A percentile compares a stretch with the other conserved stretches of the same genome.
These are phyloP conservation scores for Eurypyga helias DNA, from an alignment of 2,113 vertebrate species.

Conservation along the genomic window DNA sequence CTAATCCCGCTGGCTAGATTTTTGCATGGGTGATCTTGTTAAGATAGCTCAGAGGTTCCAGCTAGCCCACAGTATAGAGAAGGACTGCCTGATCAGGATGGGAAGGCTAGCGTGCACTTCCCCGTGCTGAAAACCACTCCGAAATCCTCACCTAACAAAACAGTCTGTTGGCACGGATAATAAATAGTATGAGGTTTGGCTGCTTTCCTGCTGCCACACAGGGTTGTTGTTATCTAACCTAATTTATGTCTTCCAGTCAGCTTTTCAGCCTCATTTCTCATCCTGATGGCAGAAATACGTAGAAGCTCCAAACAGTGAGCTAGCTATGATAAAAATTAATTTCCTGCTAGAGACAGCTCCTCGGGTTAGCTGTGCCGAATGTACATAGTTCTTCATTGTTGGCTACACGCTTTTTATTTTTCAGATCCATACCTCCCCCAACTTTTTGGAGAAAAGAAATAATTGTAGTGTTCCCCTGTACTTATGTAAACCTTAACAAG, in stretches of 20 bases:
- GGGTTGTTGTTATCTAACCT: neutral
- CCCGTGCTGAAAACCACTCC: neutral
- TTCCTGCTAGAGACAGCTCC: neutral
- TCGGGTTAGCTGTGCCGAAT: neutral
- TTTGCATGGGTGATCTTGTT: neutral
- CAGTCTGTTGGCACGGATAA: neutral
- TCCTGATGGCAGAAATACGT: neutral
- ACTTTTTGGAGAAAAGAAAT: neutral
- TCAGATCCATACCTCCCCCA: neutral
- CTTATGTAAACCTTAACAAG: neutral
- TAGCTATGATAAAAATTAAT: neutral
- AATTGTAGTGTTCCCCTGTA: neutral
- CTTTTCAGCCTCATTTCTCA: neutral
- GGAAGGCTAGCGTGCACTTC: neutral
- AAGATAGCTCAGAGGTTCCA: neutral
- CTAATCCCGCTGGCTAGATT: neutral
- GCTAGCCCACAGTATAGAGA: neutral
- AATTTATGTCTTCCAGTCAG: constrained; percentile 21
- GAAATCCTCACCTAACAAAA: neutral
- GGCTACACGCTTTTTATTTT: neutral
- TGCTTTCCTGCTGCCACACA: neutral
- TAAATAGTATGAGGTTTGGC: neutral
- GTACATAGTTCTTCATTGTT: neutral
- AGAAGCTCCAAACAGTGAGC: neutral
- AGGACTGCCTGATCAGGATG: neutral